Conservation (phyloP, 2,888 invertebrate species). For the Eulithis testata region DNA sequence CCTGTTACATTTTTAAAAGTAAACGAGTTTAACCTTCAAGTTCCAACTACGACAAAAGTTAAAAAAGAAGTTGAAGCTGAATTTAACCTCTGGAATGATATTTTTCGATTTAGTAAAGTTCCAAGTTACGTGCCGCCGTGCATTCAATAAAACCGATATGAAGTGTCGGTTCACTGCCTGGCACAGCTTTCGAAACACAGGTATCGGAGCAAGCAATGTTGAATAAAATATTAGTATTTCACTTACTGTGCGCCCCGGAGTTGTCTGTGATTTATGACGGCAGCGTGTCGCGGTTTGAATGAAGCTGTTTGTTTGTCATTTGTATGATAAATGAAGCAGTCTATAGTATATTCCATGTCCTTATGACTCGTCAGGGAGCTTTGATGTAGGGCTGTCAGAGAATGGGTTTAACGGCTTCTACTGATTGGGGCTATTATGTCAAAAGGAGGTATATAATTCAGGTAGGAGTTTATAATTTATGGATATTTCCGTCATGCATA, state of each 20-base stretch:
- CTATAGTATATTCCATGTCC: slow-evolving; percentile 32
- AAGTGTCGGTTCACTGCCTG: slow-evolving; percentile 49
- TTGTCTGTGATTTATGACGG: slow-evolving; percentile 60
- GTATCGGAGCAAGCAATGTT: slow-evolving; percentile 44
- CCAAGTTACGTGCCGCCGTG: slow-evolving; percentile 1
- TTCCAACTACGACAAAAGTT: too few species aligned
- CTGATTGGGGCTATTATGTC: slow-evolving; percentile 15
- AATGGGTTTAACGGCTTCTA: slow-evolving; percentile 26
- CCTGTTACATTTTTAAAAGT: too few species aligned
- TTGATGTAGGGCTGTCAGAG: slow-evolving; percentile 40
- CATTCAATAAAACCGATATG: slow-evolving; percentile 29
- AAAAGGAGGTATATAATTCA: neutral
- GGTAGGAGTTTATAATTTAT: neutral
- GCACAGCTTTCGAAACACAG: slow-evolving; percentile 47
- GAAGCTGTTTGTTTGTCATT: slow-evolving; percentile 66
- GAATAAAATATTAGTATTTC: slow-evolving; percentile 62
- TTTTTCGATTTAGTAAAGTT: slow-evolving; percentile 11
- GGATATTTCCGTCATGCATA: neutral
- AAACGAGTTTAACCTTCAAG: too few species aligned
- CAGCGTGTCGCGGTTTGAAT: slow-evolving; percentile 55
- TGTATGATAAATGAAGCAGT: slow-evolving; percentile 61
- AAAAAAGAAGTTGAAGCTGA: neutral
- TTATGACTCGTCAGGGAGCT: slow-evolving; percentile 27
- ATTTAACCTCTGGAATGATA: slow-evolving; percentile 1
- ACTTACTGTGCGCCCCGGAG: slow-evolving; percentile 34